These are phyloP conservation scores for Oceanodroma leucorhoa DNA, from an alignment of 2,797 vertebrate species.

Conservation along the genomic window DNA sequence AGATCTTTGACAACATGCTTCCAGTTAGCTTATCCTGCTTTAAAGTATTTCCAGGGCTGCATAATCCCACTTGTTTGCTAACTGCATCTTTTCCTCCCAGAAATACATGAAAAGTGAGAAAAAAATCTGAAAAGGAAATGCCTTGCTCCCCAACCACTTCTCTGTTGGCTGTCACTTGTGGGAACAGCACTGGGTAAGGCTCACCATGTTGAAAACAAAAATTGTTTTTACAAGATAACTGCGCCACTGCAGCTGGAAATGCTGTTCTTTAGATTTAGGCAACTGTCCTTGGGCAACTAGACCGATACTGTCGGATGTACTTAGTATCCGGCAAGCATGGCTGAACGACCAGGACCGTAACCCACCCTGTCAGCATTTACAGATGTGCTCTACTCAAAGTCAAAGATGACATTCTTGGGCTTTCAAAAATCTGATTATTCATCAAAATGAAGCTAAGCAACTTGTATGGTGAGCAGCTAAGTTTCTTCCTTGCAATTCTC, in stretches of 20 bases:
- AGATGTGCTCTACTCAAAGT: not conserved
- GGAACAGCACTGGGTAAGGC: not conserved
- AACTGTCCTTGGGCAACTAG: not conserved
- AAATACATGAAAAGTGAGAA: not conserved
- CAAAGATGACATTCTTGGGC: not conserved
- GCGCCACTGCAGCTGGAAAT: not conserved
- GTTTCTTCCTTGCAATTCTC: not conserved
- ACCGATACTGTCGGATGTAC: fast-evolving
- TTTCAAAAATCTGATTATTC: not conserved
- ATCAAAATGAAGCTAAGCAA: not conserved
- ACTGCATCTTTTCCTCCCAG: not conserved
- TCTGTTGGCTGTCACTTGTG: not conserved
- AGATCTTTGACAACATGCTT: not conserved
- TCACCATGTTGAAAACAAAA: not conserved
- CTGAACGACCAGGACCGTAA: not conserved
- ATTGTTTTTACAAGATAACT: not conserved
- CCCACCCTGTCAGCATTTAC: not conserved
- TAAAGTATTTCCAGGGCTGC: not conserved
- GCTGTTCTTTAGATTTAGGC: not conserved
- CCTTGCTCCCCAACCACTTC: not conserved
- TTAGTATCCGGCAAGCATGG: not conserved
- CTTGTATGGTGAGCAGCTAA: not conserved
- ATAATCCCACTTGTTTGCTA: not conserved
- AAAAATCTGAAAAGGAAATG: not conserved
- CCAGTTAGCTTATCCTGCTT: not conserved